Conservation (phyloP, 2,113 vertebrate species). For the Collichthys lucidus region DNA sequence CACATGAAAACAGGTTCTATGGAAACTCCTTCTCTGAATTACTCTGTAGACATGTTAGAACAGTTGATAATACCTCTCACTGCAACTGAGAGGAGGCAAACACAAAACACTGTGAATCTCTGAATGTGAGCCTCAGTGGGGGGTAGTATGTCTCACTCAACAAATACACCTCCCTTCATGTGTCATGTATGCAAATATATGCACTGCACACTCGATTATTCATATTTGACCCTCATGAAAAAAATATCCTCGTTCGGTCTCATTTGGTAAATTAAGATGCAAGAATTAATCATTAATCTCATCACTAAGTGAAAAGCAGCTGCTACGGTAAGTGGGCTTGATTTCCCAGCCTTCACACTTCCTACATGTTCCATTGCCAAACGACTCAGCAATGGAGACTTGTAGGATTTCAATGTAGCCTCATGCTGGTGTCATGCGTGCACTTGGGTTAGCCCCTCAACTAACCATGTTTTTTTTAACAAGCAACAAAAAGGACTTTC, state of each 20-base stretch:
- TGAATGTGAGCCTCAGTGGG: not conserved
- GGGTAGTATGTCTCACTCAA: not conserved
- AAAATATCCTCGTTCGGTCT: conserved; percentile 10
- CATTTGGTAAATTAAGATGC: conserved; percentile 49
- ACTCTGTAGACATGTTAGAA: not conserved
- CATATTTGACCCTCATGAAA: conserved; percentile 50
- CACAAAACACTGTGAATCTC: not conserved
- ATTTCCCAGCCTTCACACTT: conserved; percentile 40
- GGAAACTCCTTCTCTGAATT: not conserved
- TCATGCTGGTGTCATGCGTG: not conserved
- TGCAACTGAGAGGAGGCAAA: not conserved
- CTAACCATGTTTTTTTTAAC: not conserved
- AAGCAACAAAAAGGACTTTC: conserved; percentile 20
- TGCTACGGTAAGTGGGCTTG: conserved; percentile 41
- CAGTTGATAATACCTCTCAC: not conserved
- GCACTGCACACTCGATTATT: conserved; percentile 39
- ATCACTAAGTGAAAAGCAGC: conserved; percentile 54
- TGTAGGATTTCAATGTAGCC: conserved; percentile 8
- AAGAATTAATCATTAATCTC: conserved; percentile 51
- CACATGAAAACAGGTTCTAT: not conserved
- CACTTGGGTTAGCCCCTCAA: not conserved
- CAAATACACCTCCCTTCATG: conserved; percentile 19
- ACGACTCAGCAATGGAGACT: conserved; percentile 29
- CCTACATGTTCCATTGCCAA: conserved; percentile 39
- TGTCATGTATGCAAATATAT: conserved; percentile 51